Percentiles rank a stretch among this genome's conserved stretches.
phyloP scores from a whole-genome alignment of 1,140 invertebrate species.

The Ectropis grisescens region DNA sequence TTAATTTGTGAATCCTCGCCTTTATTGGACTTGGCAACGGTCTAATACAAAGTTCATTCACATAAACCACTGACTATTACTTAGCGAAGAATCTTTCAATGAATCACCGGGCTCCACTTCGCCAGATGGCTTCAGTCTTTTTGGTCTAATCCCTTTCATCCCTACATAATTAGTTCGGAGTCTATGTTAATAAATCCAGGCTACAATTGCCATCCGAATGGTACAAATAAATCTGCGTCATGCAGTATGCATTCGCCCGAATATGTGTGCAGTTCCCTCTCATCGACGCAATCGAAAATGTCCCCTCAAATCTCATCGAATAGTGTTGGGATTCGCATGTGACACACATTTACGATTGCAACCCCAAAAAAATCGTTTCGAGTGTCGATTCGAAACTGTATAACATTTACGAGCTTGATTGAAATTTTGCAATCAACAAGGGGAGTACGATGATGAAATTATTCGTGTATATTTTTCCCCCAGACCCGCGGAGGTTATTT shows the following conservation, averaged over 20 bases:
- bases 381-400: slow-evolving; percentile 57
- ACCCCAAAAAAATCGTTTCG: slow-evolving; percentile 53
- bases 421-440: slow-evolving; percentile 67
- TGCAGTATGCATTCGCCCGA: slow-evolving; percentile 42
- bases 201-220: slow-evolving; percentile 59
- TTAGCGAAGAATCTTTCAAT: slow-evolving; percentile 12
- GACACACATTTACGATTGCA: slow-evolving; percentile 27
- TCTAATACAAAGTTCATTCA: slow-evolving; percentile 3
- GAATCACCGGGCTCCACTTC: slow-evolving; percentile 13
- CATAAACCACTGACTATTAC: slow-evolving; percentile 1
- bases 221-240: slow-evolving; percentile 64
- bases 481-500: slow-evolving; percentile 41
- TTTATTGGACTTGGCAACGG: too few relatives aligned
- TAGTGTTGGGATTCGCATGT: slow-evolving; percentile 22
- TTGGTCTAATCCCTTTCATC: slow-evolving; percentile 36
- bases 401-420: slow-evolving; percentile 65
- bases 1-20: too few relatives aligned
- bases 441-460: slow-evolving; percentile 59
- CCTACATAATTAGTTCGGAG: slow-evolving; percentile 49
- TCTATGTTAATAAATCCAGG: slow-evolving; percentile 53
- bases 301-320: slow-evolving; percentile 17
- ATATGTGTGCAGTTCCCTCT: slow-evolving; percentile 17
- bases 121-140: slow-evolving; percentile 27
- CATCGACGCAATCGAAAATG: slow-evolving; percentile 17
- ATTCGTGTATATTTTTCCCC: slow-evolving; percentile 65